A percentile compares a stretch with the other conserved stretches of the same genome.
These are phyloP conservation scores for Cryptus viduatorius DNA, from an alignment of 2,888 invertebrate species.

Conservation along the genomic window DNA sequence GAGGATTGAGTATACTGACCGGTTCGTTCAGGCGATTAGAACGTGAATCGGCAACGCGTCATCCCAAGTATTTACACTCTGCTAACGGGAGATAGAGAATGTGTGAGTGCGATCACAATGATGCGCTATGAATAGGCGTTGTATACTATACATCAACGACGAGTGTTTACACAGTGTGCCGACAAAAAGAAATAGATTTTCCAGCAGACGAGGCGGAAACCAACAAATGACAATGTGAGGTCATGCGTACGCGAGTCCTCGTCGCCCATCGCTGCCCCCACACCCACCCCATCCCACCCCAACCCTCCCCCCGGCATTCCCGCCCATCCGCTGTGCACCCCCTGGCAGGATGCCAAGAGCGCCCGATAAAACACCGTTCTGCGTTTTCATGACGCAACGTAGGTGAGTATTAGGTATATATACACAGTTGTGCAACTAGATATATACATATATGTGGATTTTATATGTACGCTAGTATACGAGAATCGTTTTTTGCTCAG, in stretches of 20 bases:
- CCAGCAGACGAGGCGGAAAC: slow-evolving; percentile 82
- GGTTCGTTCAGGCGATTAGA: slow-evolving; percentile 61
- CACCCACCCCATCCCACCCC: background rate
- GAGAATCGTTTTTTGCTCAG: slow-evolving; percentile 51
- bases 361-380: slow-evolving; percentile 78
- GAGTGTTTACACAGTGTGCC: slow-evolving; percentile 68
- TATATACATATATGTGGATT: slow-evolving; percentile 11
- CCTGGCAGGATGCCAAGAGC: slow-evolving; percentile 78
- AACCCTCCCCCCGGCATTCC: background rate
- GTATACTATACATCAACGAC: slow-evolving; percentile 43
- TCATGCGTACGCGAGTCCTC: slow-evolving; percentile 74
- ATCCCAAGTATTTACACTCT: slow-evolving; percentile 55
- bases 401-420: slow-evolving; percentile 37
- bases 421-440: background rate
- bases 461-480: background rate
- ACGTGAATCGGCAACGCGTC: slow-evolving; percentile 48
- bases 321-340: slow-evolving; percentile 13
- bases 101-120: slow-evolving; percentile 29
- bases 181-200: slow-evolving; percentile 82
- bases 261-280: slow-evolving; percentile 20
- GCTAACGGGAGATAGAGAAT: slow-evolving; percentile 21
- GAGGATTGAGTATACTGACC: slow-evolving; percentile 4
- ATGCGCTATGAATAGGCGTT: slow-evolving; percentile 59
- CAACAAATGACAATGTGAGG: slow-evolving; percentile 80
- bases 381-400: slow-evolving; percentile 69